phyloP scores from a whole-genome alignment of 2,797 vertebrate genomes.

The Sphenodon punctatus region DNA sequence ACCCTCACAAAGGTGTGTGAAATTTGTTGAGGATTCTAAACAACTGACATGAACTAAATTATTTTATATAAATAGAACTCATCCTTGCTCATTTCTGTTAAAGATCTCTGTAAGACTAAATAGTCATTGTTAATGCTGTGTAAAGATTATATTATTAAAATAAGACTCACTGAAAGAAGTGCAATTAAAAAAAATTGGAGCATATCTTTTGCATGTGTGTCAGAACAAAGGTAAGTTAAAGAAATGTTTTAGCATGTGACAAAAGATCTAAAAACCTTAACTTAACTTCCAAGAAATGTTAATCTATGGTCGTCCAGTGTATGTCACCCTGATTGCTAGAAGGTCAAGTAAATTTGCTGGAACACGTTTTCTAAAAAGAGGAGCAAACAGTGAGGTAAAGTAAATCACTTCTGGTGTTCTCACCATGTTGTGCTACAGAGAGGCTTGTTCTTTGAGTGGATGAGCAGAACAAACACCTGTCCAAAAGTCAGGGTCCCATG shows the following conservation, averaged over 20 bases:
- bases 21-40: neutral
- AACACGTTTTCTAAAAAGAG: slow-evolving; percentile 96
- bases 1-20: neutral
- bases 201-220: neutral
- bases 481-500: too few species aligned
- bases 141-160: neutral
- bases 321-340: slow-evolving; percentile 95
- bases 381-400: slow-evolving; percentile 93
- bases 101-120: neutral
- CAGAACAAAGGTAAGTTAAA: neutral
- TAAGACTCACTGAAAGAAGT: neutral
- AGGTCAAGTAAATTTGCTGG: slow-evolving; percentile 96
- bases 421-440: neutral
- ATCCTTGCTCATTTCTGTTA: neutral
- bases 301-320: slow-evolving; percentile 94
- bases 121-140: neutral
- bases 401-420: neutral
- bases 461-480: neutral
- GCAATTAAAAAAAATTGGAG: neutral
- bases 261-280: slow-evolving; percentile 72
- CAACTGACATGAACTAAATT: neutral
- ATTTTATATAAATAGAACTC: neutral
- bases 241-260: neutral
- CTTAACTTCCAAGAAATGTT: slow-evolving; percentile 84
- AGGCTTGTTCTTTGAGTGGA: neutral